Evolutionary conservation across 2,113 vertebrate species (phyloP), one percentile per base, ranked within the genome.

Genomic region (Ammodytes dubius): DNA sequence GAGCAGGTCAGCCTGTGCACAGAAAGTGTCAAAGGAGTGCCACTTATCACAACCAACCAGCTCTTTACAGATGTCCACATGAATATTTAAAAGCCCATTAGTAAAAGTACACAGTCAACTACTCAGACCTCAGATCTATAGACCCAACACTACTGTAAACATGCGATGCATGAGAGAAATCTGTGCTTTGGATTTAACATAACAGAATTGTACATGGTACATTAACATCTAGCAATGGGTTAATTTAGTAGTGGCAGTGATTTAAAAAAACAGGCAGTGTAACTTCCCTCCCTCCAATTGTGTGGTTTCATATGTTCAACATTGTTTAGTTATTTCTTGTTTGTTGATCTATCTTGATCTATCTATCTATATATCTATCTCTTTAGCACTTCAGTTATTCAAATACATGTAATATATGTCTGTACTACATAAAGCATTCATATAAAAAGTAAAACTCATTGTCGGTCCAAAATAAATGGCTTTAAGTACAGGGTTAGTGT

Each of bases 1-100:
- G 77, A 89, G n/a, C 82, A 83, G 94, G 92, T 91, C 89, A 83
- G 85, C 85, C 43, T 71, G 63, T 54, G 72, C 75, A 54, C 35
- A 80, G 45, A 53, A 80, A 77, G 68, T 77, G 80, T 86, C 82
- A 89, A 74, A 80, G 65, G 87, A 82, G 83, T 88, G 88, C 73
- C 82, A 89, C 91, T 83, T 85, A 88, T 89, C 85, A 84, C 53
- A 47, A 61, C 37, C 50, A 4, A 70, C 50, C 54, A 63, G 53
- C 49, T 56, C 59, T 76, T 58, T 37, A 67, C 15, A 85, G 42
- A 73, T 35, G 50, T 50, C 64, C 46, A 61, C 10, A 7, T 66
- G 35, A 75, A 88, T 61, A 40, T 73, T 84, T 50, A 85, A 68
- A 85, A 11, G 79, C 15, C 35, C n/a, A 60, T 73, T 69, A 65